phyloP scores from a whole-genome alignment of 1,140 invertebrate species.

The Drosophila nasuta region DNA sequence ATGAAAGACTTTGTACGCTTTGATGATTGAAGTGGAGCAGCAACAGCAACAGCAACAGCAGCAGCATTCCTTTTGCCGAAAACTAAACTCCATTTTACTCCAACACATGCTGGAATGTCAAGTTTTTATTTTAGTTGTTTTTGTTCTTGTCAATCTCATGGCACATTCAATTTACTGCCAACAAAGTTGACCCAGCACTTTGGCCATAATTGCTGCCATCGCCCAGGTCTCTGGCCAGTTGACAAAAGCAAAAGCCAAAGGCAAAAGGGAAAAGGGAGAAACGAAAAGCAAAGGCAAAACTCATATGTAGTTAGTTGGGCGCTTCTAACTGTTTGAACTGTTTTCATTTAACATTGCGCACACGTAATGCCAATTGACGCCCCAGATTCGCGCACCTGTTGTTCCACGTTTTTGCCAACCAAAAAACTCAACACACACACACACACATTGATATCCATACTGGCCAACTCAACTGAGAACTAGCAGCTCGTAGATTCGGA shows the following conservation, averaged over 20 bases:
- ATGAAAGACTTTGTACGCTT: conserved; percentile 59
- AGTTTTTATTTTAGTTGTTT: conserved; percentile 21
- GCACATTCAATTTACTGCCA: conserved; percentile 65
- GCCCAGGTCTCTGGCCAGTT: too few relatives aligned
- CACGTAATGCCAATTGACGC: conserved; percentile 79
- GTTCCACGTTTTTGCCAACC: conserved; percentile 22
- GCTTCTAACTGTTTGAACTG: not conserved
- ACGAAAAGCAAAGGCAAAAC: not conserved
- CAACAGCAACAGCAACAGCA: not conserved
- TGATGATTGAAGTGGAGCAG: conserved; percentile 38
- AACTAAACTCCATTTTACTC: conserved; percentile 9
- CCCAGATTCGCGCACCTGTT: conserved; percentile 79
- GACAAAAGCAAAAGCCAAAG: not conserved
- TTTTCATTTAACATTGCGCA: conserved; percentile 68
- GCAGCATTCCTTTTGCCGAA: not conserved
- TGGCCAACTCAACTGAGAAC: conserved; percentile 10
- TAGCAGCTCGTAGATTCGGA: conserved; percentile 5
- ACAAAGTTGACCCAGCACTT: conserved; percentile 27
- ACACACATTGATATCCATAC: not conserved
- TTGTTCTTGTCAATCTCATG: conserved; percentile 18
- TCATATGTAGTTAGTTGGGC: not conserved
- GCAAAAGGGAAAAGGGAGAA: too few relatives aligned
- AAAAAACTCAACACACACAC: not conserved
- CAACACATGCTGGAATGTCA: conserved; percentile 35
- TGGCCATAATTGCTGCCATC: conserved; percentile 32